Evolutionary conservation across 2,888 invertebrate species (phyloP), one percentile per base, ranked within the genome.

Genomic region (Patella ulyssiponensis): DNA sequence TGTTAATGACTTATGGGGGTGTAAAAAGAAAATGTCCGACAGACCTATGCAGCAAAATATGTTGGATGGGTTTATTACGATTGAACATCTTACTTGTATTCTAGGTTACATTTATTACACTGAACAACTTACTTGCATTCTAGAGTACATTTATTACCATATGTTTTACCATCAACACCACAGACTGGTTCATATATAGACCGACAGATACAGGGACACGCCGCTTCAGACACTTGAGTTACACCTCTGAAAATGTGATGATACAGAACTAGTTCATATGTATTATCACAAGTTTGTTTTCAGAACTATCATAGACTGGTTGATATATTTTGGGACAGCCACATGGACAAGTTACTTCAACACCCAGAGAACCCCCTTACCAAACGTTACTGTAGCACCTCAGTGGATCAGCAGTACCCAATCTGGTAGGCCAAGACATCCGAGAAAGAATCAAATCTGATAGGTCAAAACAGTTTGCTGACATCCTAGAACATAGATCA

Each of bases 221-320:
- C 72, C 2, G 73, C 76, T 2, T 53, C 58, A 14, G 69, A 44
- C 7, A 17, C 71, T 69, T 76, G 9, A 17, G n/a, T 69, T 69
- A 76, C 64, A 3, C 76, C 76, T 1, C 76, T 76, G 73, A 2
- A 70, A 44, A 17, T n/a, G 2, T n/a, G 20, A n/a, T 64, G 20
- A 64, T 64, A 20, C n/a, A 64, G 12, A n/a, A 20, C 27, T 54
- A 77, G 58, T 23, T 77, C 52, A 44, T 64, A 77, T 58, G 27
- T 9, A 52, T 77, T 77, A 51, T 4, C 33, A 71, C 72, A 77
- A 12, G 77, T 77, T 58, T 20, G 14, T 70, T 70, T 9, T 73
- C 77, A 69, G 73, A 73, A 15, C 71, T 56, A 7, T 71, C 77
- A 54, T 73, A 77, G 52, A 77, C 77, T 15, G 77, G 77, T 52